Evolutionary conservation across 2,888 invertebrate genomes (phyloP), one percentile per base, ranked within the genome.

Genomic region (Nasonia oneida): DNA sequence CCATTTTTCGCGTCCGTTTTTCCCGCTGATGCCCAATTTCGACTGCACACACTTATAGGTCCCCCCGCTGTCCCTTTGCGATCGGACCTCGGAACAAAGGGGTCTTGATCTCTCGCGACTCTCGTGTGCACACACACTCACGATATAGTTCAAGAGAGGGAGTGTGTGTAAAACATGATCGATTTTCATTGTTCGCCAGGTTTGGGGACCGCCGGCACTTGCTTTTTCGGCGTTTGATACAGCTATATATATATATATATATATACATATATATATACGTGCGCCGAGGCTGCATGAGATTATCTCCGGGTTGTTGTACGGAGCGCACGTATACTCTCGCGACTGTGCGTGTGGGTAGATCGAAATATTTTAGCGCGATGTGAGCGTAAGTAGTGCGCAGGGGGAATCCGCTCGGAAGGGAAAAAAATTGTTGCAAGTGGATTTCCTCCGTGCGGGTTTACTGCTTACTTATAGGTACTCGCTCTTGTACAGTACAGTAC

Each of bases 151-250:
- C 57, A 2, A 80, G 6, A 61, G 29, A 50, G 61, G 23, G 74
- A 23, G 37, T 37, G 37, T 37, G 23, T 5, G 74, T 8, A 61
- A 71, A 79, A 64, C 50, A 2, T 47, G 78, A 83, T 83, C 37
- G 73, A 78, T 83, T 78, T 78, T 42, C 50, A 83, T 70, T 57
- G 53, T 70, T 70, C 18, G 23, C 50, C 18, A 70, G 53, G 76
- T 37, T 67, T n/a, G 64, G 50, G 73, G 67, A 23, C 3, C 5
- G 57, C 23, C 64, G 39, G 53, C 37, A 37, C 39, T 23, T 23
- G 23, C 23, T 23, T 23, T 23, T 23, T 23, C 23, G 23, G 23
- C 23, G 23, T 23, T 23, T 23, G 23, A 23, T 23, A 23, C 23
- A 23, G 23, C 23, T 23, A 23, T 23, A 23, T 23, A 23, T 23